These are phyloP conservation scores for Teleogryllus occipitalis DNA, from an alignment of 1,140 invertebrate genomes.

Conservation along the genomic window DNA sequence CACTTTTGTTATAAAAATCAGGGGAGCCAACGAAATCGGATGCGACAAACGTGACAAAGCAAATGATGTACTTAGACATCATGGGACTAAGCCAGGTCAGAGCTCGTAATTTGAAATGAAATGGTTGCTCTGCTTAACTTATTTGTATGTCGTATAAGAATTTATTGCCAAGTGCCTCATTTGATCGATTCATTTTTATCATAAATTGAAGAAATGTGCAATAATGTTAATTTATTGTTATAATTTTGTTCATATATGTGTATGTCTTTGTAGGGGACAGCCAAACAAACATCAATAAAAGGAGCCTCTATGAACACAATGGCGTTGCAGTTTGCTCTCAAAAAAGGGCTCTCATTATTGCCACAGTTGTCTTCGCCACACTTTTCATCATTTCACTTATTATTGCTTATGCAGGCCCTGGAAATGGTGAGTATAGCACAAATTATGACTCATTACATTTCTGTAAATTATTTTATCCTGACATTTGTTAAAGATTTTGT, in stretches of 20 bases:
- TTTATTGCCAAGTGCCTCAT: too few relatives aligned
- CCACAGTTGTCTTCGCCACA: slow-evolving; percentile 63
- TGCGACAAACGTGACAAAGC: too few relatives aligned
- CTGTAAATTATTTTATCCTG: not conserved
- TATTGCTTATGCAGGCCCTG: slow-evolving; percentile 80
- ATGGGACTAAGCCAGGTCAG: too few relatives aligned
- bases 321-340: slow-evolving; percentile 80
- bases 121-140: too few relatives aligned
- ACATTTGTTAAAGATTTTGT: not conserved
- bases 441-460: not conserved
- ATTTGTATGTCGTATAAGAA: too few relatives aligned
- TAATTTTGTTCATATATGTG: not conserved
- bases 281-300: slow-evolving; percentile 56
- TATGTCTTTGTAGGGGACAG: slow-evolving; percentile 51
- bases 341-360: slow-evolving; percentile 69
- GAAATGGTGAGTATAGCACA: slow-evolving; percentile 45
- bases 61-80: too few relatives aligned
- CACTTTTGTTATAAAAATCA: not conserved
- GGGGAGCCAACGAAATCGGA: not conserved
- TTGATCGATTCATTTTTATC: too few relatives aligned
- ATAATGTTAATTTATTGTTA: too few relatives aligned
- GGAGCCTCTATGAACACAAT: slow-evolving; percentile 64
- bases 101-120: too few relatives aligned
- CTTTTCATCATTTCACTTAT: slow-evolving; percentile 76
- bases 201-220: too few relatives aligned